Evolutionary conservation across 1,140 invertebrate species (phyloP).

Genomic region (Chymomyza costata): DNA sequence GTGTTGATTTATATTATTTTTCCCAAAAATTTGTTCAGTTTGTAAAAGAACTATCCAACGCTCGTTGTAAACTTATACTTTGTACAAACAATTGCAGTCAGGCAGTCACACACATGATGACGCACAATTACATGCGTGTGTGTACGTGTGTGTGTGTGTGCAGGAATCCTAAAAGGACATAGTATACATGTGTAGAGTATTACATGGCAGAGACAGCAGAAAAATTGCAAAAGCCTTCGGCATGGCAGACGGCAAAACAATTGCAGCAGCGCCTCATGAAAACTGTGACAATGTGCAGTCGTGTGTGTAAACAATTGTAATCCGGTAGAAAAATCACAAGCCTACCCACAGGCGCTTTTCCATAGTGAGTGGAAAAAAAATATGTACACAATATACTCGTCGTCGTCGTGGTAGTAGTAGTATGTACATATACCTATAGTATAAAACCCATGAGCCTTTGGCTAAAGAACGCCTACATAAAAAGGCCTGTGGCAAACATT

Average conservation of each 20-base stretch:
- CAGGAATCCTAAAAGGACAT: slow-evolving; percentile 58
- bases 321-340: slow-evolving; percentile 67
- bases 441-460: too few species aligned
- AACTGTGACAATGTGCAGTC: slow-evolving; percentile 67
- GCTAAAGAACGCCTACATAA: too few species aligned
- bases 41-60: slow-evolving; percentile 40
- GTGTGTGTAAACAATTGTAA: slow-evolving; percentile 70
- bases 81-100: slow-evolving; percentile 51
- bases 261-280: slow-evolving; percentile 49
- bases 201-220: neutral
- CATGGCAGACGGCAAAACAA: slow-evolving; percentile 38
- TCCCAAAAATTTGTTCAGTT: too few species aligned
- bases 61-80: slow-evolving; percentile 64
- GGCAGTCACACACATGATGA: slow-evolving; percentile 52
- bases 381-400: too few species aligned
- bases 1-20: too few species aligned
- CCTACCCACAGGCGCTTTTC: too few species aligned
- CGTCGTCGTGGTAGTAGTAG: too few species aligned
- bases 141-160: slow-evolving; percentile 12
- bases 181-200: too few species aligned
- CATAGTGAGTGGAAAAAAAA: too few species aligned
- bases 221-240: neutral
- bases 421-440: too few species aligned
- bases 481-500: too few species aligned
- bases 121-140: slow-evolving; percentile 53